Evolutionary conservation across 2,797 vertebrate genomes (phyloP), one percentile per base, ranked within the genome.

Genomic region (Muscicapa comitata): DNA sequence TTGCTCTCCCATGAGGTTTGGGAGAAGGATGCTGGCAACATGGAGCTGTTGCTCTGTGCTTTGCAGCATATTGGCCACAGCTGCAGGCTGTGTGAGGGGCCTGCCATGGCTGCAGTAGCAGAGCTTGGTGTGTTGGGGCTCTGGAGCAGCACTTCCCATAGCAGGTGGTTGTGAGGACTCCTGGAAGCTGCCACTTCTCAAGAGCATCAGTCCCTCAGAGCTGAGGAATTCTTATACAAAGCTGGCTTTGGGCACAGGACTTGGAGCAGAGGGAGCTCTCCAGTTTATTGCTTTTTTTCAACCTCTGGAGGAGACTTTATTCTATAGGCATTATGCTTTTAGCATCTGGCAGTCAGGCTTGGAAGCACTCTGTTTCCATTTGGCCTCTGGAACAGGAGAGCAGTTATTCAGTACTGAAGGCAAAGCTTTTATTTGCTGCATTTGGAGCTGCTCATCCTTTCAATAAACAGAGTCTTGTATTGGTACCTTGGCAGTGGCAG

Each of bases 381-480:
- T 93, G 58, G 83, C 77, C 38, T 62, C 35, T 38, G 58, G 10
- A 92, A 26, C 9, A 50, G 50, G 72, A 55, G 55, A 80, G 42
- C 1, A 12, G n/a, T 76, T 74, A 28, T n/a, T 78, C 50, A 26
- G 50, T 38, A 37, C 73, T 24, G 42, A 78, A 78, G 74, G 62
- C 62, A 92, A 33, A 84, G 88, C 88, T 26, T 85, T 84, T 62
- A 42, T 23, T 43, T 79, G 38, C 55, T 62, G 43, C 18, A 8
- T 58, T 78, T 81, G 71, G 31, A 85, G 57, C 25, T 55, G 75
- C 40, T 91, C 63, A 45, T 76, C 62, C 63, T 91, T 89, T 78
- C 23, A 24, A 10, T 37, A 74, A 73, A 17, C 42, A 54, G 47
- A 57, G 35, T 45, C 40, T 85, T 45, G 15, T 38, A 3, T 45